These are phyloP conservation scores for Zoroaster sp. DNA, from an alignment of 53 echinoderm and acorn worm species.

Conservation along the genomic window DNA sequence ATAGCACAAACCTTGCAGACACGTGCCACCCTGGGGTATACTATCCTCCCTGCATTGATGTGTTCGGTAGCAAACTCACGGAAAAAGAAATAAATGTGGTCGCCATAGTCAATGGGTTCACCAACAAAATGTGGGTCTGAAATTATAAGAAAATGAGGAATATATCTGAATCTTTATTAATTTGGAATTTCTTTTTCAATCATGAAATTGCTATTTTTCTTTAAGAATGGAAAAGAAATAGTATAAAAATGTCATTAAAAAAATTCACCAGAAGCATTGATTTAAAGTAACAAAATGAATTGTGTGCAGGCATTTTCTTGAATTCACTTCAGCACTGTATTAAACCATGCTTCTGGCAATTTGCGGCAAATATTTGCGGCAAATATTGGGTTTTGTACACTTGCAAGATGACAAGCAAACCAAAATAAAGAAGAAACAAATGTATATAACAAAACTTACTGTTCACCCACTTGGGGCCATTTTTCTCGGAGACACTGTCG, in stretches of 20 bases:
- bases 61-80: conserved; percentile 83
- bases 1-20: conserved; percentile 86
- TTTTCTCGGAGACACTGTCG: neutral
- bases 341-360: neutral
- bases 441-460: neutral
- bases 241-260: neutral
- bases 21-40: conserved; percentile 81
- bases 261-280: no score
- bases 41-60: conserved; percentile 77
- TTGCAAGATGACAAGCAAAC: no score
- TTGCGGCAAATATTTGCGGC: no score
- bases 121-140: conserved; percentile 85
- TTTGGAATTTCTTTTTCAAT: neutral
- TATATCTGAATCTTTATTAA: neutral
- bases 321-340: neutral
- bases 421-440: neutral
- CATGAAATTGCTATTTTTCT: neutral
- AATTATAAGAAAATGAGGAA: neutral
- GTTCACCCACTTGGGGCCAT: neutral
- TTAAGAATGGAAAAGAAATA: neutral
- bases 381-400: no score
- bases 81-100: conserved; percentile 76
- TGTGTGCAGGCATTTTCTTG: no score
- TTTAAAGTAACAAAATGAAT: no score
- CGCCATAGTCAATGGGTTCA: conserved; percentile 49